Evolutionary conservation across 2,113 vertebrate genomes (phyloP).

Genomic region (Apteryx mantelli): DNA sequence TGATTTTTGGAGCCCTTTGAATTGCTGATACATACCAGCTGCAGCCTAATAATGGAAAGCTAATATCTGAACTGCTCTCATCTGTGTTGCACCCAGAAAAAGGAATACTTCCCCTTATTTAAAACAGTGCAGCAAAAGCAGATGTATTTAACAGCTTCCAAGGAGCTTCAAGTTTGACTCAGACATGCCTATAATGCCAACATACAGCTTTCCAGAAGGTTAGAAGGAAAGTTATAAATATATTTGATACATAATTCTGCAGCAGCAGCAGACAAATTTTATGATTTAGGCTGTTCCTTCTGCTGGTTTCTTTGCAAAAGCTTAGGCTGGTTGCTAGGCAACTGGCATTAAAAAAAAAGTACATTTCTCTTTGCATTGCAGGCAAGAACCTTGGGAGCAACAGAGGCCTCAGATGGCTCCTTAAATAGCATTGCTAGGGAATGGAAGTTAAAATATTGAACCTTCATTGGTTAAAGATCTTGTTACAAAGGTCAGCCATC

Average conservation of each 20-base stretch:
- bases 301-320: constrained; percentile 68
- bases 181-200: neutral
- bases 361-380: constrained; percentile 67
- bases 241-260: constrained; percentile 32
- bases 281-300: constrained; percentile 70
- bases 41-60: neutral
- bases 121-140: constrained; percentile 4
- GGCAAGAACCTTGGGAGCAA: constrained; percentile 57
- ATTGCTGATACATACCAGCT: neutral
- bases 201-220: constrained; percentile 48
- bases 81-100: neutral
- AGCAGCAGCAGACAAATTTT: constrained; percentile 53
- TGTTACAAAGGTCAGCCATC: constrained; percentile 59
- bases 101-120: neutral
- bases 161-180: constrained; percentile 41
- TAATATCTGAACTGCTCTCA: neutral
- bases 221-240: constrained; percentile 48
- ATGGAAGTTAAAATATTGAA: constrained; percentile 67
- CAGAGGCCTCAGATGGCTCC: constrained; percentile 69
- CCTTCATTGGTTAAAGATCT: constrained; percentile 53
- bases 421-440: constrained; percentile 76
- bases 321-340: constrained; percentile 80
- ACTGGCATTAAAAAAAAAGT: constrained; percentile 57
- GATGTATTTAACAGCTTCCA: constrained; percentile 9
- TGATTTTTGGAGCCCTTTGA: neutral